Evolutionary conservation across 2,888 invertebrate species (phyloP).

Genomic region (Aphodius sticticus): DNA sequence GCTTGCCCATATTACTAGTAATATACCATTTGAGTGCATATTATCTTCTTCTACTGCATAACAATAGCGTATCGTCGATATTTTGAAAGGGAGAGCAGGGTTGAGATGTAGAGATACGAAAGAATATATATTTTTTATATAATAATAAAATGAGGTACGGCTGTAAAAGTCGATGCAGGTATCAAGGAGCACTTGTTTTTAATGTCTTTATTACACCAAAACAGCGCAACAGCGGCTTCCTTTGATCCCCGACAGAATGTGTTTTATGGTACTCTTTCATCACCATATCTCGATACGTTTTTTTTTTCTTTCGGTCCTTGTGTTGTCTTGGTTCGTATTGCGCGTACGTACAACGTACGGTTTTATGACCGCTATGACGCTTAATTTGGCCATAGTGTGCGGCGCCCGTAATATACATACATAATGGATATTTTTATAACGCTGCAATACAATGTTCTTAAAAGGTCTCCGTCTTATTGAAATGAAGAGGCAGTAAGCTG

Average conservation of each 20-base stretch:
- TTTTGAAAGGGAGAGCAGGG: background rate
- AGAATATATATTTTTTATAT: conserved; percentile 6
- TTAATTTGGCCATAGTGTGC: conserved; percentile 4
- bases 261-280: conserved; percentile 43
- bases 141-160: conserved; percentile 24
- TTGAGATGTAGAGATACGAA: background rate
- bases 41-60: too few species aligned
- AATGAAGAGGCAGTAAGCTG: background rate
- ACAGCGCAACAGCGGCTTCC: conserved; percentile 36
- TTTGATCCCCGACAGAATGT: conserved; percentile 42
- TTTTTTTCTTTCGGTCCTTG: background rate
- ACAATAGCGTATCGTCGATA: background rate
- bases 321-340: conserved; percentile 5
- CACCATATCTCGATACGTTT: conserved; percentile 27
- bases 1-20: too few species aligned
- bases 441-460: conserved; percentile 4
- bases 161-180: conserved; percentile 41
- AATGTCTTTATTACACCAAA: conserved; percentile 55
- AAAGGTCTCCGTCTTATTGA: background rate
- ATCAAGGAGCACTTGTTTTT: conserved; percentile 57
- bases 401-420: conserved; percentile 4
- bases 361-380: conserved; percentile 8
- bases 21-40: too few species aligned
- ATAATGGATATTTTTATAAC: conserved; percentile 4
- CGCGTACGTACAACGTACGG: background rate